These are phyloP conservation scores for Julus scanicus DNA, from an alignment of 2,888 invertebrate species.

Conservation along the genomic window DNA sequence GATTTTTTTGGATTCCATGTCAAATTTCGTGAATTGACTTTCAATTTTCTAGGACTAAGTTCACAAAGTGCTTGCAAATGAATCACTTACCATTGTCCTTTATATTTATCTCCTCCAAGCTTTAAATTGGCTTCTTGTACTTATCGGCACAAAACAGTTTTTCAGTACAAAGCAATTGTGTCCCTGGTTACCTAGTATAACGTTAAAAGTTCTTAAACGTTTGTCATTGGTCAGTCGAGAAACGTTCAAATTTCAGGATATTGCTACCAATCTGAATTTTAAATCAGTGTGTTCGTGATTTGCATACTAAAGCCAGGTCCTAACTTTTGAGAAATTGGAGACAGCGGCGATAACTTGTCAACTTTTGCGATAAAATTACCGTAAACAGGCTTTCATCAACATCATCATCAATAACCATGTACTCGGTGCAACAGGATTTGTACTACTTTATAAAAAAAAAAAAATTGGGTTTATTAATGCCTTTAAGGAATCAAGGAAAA, in stretches of 20 bases:
- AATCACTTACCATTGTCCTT: neutral
- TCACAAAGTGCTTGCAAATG: too few relatives aligned
- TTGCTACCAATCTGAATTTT: neutral
- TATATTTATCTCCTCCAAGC: neutral
- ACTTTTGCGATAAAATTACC: neutral
- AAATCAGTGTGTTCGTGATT: neutral
- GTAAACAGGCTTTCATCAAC: too few relatives aligned
- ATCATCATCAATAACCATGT: too few relatives aligned
- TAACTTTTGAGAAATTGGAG: neutral
- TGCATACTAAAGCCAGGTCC: neutral
- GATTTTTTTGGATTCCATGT: too few relatives aligned
- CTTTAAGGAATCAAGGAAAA: neutral
- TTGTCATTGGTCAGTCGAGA: neutral
- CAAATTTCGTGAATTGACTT: too few relatives aligned
- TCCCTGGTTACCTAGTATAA: neutral
- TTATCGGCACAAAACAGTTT: neutral
- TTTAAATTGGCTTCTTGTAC: neutral
- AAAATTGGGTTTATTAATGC: neutral
- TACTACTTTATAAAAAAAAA: neutral
- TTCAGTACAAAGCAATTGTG: neutral
- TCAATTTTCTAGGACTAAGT: too few relatives aligned
- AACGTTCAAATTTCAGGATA: neutral
- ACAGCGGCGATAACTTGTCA: neutral
- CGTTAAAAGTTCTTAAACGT: neutral
- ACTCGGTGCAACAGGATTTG: too few relatives aligned